These are phyloP conservation scores for Heterotis niloticus DNA, from an alignment of 2,113 vertebrate species.

Conservation along the genomic window DNA sequence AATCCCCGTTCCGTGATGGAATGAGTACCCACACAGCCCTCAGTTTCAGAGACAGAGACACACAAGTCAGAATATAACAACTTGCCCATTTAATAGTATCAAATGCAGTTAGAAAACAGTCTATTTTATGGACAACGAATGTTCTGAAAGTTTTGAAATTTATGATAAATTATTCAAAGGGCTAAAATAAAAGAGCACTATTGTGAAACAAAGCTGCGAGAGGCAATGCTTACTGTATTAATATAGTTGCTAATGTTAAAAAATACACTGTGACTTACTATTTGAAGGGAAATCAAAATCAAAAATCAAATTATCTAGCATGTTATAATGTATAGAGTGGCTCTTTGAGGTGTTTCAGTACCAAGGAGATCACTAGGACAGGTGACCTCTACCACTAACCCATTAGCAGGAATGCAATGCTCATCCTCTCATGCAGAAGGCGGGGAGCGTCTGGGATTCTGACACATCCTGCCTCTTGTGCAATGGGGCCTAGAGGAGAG, in stretches of 20 bases:
- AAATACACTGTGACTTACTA: constrained; percentile 23
- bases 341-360: background rate
- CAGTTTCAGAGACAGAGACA: background rate
- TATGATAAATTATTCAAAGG: no score
- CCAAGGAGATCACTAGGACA: background rate
- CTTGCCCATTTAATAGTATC: no score
- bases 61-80: background rate
- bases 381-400: background rate
- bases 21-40: background rate
- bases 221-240: no score
- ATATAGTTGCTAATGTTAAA: background rate
- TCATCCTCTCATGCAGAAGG: constrained; percentile 25
- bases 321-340: background rate
- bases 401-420: background rate
- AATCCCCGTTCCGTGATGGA: background rate
- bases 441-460: constrained; percentile 27
- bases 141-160: no score
- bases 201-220: no score
- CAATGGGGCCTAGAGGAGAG: constrained; percentile 49
- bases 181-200: no score
- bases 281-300: background rate
- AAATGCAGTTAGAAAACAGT: no score
- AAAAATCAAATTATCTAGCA: background rate
- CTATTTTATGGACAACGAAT: no score
- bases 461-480: constrained; percentile 43